Evolutionary conservation across 2,113 vertebrate genomes (phyloP).

Genomic region (Coptodon rendalli): DNA sequence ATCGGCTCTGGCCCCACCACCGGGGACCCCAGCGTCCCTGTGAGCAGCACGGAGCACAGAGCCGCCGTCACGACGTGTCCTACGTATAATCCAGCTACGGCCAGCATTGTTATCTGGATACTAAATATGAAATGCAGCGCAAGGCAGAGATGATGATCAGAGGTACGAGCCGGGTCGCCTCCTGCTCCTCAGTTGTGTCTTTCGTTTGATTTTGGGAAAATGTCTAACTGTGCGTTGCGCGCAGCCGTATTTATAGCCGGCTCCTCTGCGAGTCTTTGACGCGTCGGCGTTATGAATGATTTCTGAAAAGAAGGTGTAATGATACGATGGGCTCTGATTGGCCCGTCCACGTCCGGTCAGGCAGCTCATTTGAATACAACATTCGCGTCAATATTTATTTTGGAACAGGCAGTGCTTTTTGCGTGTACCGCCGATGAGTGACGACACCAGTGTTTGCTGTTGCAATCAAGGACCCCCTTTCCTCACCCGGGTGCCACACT

Average conservation of each 20-base stretch:
- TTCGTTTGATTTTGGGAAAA: constrained; percentile 59
- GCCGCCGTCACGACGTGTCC: constrained; percentile 52
- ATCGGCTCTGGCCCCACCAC: constrained; percentile 66
- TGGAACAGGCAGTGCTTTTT: constrained; percentile 48
- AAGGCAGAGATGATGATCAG: not conserved
- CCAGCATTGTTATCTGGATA: constrained; percentile 18
- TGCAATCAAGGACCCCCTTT: constrained; percentile 26
- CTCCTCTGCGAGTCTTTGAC: constrained; percentile 70
- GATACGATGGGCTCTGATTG: constrained; percentile 66
- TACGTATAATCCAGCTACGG: constrained; percentile 57
- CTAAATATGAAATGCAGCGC: constrained; percentile 18
- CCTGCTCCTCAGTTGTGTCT: constrained; percentile 24
- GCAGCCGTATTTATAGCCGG: constrained; percentile 75
- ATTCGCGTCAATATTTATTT: constrained; percentile 69
- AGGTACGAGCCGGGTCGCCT: constrained; percentile 17
- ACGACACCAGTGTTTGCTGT: constrained; percentile 62
- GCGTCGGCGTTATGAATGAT: constrained; percentile 78
- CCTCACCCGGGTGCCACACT: constrained; percentile 17
- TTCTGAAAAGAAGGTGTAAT: constrained; percentile 77
- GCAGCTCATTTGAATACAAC: constrained; percentile 69
- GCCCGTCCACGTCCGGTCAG: constrained; percentile 48
- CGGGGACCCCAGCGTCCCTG: constrained; percentile 38
- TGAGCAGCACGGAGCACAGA: constrained; percentile 56
- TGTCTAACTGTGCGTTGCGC: constrained; percentile 63
- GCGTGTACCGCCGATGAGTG: constrained; percentile 48